Percentiles rank a stretch among this genome's conserved stretches.
phyloP scores from a whole-genome alignment of 2,797 vertebrate species.

The Scyliorhinus canicula region DNA sequence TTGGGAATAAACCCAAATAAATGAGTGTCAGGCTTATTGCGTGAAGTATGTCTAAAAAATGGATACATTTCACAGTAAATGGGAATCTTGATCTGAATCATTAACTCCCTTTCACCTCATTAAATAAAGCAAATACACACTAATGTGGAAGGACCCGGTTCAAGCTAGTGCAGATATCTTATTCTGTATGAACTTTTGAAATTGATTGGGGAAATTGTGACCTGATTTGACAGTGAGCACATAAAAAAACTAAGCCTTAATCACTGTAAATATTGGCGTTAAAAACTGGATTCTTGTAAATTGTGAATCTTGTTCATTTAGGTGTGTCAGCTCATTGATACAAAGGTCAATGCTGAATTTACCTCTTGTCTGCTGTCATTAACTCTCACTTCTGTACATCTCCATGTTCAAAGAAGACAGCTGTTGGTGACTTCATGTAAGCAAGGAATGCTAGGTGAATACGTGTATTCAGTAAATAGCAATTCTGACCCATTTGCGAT shows the following conservation, averaged over 20 bases:
- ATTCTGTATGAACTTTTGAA: slow-evolving; percentile 44
- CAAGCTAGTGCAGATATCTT: slow-evolving; percentile 49
- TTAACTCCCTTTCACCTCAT: slow-evolving; percentile 53
- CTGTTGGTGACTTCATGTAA: background rate
- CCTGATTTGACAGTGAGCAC: background rate
- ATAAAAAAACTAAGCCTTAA: background rate
- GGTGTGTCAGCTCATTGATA: background rate
- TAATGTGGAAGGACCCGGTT: slow-evolving; percentile 44
- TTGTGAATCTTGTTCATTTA: background rate
- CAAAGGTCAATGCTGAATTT: background rate
- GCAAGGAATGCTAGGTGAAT: background rate
- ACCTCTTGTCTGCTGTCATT: background rate
- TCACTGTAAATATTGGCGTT: background rate
- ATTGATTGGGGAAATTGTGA: background rate
- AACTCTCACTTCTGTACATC: background rate
- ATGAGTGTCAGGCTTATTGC: slow-evolving; percentile 48
- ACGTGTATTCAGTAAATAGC: slow-evolving; percentile 28
- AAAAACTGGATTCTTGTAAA: slow-evolving; percentile 1
- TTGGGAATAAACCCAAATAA: slow-evolving; percentile 50
- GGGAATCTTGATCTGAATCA: slow-evolving; percentile 50
- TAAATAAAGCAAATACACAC: slow-evolving; percentile 41
- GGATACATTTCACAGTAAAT: slow-evolving; percentile 46
- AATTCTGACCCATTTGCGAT: slow-evolving; percentile 21
- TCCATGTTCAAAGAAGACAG: background rate
- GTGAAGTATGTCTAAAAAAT: slow-evolving; percentile 46